These are phyloP conservation scores for Falcunculus frontatus DNA, from an alignment of 2,113 vertebrate species.

Conservation along the genomic window DNA sequence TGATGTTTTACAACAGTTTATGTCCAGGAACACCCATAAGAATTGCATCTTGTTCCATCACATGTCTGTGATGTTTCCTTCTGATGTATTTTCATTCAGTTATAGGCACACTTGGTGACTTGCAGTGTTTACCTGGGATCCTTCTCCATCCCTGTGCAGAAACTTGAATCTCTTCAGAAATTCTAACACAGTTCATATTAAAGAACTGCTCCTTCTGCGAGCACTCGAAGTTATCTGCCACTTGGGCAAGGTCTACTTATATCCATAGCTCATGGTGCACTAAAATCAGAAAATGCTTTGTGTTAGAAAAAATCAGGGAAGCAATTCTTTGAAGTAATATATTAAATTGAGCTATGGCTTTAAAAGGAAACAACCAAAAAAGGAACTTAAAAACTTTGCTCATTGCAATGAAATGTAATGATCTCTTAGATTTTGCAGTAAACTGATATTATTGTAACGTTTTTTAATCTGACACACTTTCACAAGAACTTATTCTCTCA, in stretches of 20 bases:
- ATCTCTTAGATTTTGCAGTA: conserved; percentile 52
- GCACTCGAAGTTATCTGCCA: neutral
- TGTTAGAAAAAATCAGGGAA: neutral
- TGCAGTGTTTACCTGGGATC: neutral
- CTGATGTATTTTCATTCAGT: conserved; percentile 7
- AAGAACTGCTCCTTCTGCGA: neutral
- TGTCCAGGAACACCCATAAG: neutral
- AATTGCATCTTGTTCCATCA: neutral
- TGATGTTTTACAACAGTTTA: neutral
- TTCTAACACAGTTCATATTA: neutral
- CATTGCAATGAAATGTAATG: conserved; percentile 55
- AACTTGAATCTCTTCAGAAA: neutral
- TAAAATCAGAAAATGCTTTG: neutral
- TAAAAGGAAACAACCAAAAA: neutral
- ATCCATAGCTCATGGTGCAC: neutral
- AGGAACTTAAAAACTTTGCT: neutral
- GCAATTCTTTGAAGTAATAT: conserved; percentile 6
- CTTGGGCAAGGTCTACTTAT: neutral
- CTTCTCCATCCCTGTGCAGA: neutral
- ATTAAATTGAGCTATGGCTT: conserved; percentile 17
- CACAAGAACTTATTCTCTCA: conserved; percentile 53
- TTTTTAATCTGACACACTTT: conserved; percentile 54
- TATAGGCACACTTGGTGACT: neutral
- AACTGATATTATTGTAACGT: conserved; percentile 64
- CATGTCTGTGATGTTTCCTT: neutral